A percentile compares a stretch with the other conserved stretches of the same genome.
Evolutionary conservation across 2,888 invertebrate species (phyloP).

Genomic region (Lepeophtheirus nordmannii): DNA sequence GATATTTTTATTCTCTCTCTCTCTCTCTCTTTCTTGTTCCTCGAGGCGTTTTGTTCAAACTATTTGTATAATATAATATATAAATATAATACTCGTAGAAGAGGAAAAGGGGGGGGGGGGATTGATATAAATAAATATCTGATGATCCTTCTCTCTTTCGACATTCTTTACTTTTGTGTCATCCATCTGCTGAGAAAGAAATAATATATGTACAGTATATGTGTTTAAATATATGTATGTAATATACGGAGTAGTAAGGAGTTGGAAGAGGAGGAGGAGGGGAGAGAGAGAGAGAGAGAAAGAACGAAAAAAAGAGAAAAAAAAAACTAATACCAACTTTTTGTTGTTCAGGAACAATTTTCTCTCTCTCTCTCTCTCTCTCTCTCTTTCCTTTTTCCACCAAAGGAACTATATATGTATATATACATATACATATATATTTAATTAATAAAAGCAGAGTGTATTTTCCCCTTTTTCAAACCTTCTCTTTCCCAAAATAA

Average conservation of each 20-base stretch:
- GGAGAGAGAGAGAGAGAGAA: too few species aligned
- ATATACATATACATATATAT: constrained; percentile 13
- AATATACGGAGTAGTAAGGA: too few species aligned
- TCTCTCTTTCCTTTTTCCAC: background rate
- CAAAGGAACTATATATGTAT: constrained; percentile 9
- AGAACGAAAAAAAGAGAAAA: too few species aligned
- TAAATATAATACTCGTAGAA: too few species aligned
- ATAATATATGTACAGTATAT: background rate
- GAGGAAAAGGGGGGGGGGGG: too few species aligned
- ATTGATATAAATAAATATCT: background rate
- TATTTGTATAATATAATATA: background rate
- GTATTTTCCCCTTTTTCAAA: background rate
- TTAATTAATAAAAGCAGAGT: background rate
- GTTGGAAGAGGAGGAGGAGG: too few species aligned
- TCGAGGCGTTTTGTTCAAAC: background rate
- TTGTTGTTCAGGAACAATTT: background rate
- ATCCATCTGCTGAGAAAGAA: background rate
- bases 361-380: constrained; percentile 19
- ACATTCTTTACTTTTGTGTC: constrained; percentile 13
- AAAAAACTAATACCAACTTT: too few species aligned
- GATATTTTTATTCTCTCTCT: background rate
- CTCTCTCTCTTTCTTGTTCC: constrained; percentile 15
- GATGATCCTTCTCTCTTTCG: constrained; percentile 13
- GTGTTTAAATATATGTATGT: too few species aligned
- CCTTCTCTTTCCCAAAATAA: background rate